Percentiles rank a stretch among this genome's conserved stretches.
Conservation (phyloP, 2,797 vertebrate genomes). For the Chlorospingus semifuscus region DNA sequence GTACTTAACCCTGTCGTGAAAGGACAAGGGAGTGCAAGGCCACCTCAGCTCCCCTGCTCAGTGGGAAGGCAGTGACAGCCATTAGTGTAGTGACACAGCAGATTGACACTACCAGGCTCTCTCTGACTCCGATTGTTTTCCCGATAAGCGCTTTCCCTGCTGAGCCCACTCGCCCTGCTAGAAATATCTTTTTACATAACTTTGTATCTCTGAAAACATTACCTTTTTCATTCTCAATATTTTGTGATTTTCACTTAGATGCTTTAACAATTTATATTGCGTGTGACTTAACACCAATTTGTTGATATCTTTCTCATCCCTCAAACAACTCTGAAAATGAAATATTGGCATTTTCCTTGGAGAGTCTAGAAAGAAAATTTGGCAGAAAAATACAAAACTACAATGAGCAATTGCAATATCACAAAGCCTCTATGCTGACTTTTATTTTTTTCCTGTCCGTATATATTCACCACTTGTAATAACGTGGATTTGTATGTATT, state of each 20-base stretch:
- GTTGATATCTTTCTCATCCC: neutral
- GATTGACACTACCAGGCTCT: neutral
- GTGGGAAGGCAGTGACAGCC: neutral
- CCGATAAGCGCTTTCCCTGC: neutral
- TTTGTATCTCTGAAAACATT: neutral
- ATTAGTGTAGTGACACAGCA: neutral
- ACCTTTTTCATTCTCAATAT: neutral
- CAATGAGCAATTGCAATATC: neutral
- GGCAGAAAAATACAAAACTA: neutral
- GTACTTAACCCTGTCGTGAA: neutral
- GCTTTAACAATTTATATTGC: conserved; percentile 14
- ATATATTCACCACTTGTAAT: neutral
- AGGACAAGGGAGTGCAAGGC: neutral
- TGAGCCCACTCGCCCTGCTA: neutral
- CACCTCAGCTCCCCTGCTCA: neutral
- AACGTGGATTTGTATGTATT: neutral
- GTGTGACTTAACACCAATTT: neutral
- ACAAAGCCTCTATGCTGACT: neutral
- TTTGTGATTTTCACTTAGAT: neutral
- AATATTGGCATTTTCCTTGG: neutral
- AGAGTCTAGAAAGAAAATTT: conserved; percentile 6
- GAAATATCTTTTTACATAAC: neutral
- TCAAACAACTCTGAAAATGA: conserved; percentile 6
- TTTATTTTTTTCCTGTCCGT: neutral
- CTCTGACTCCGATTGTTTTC: neutral